A percentile compares a stretch with the other conserved stretches of the same genome.
Evolutionary conservation across 2,888 invertebrate genomes (phyloP).

Genomic region (Ochropleura plecta): DNA sequence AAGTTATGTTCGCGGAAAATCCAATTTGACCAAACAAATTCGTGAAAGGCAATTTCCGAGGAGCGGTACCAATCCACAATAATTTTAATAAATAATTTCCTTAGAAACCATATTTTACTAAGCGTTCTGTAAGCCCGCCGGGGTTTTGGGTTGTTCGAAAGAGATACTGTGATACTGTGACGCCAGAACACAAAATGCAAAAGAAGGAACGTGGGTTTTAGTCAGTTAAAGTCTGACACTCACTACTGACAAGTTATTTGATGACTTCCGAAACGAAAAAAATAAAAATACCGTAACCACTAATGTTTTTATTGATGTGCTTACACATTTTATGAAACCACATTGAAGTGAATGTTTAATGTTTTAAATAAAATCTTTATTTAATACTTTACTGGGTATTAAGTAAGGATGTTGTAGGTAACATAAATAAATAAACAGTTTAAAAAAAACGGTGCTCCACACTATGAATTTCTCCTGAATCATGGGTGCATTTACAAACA

Average conservation of each 20-base stretch:
- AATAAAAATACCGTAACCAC: neutral
- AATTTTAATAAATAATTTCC: constrained; percentile 29
- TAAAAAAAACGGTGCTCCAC: no score
- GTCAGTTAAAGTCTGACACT: no score
- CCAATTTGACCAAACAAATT: constrained; percentile 33
- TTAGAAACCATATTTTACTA: neutral
- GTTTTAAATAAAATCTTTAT: constrained; percentile 18
- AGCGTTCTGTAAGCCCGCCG: neutral
- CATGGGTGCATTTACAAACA: no score
- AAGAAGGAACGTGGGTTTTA: no score
- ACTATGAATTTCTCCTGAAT: no score
- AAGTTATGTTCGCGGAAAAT: constrained; percentile 12
- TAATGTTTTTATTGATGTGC: constrained; percentile 9
- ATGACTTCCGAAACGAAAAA: no score
- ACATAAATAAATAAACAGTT: constrained; percentile 15
- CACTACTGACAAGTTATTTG: no score
- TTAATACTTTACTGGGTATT: neutral
- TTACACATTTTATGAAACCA: neutral
- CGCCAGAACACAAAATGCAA: no score
- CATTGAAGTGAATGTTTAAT: neutral
- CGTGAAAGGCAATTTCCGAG: constrained; percentile 19
- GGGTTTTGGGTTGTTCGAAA: no score
- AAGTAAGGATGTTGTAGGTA: constrained; percentile 1
- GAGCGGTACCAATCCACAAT: neutral
- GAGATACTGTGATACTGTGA: no score